These are phyloP conservation scores for Mycogona germanica DNA, from an alignment of 2,888 invertebrate species.

Conservation along the genomic window DNA sequence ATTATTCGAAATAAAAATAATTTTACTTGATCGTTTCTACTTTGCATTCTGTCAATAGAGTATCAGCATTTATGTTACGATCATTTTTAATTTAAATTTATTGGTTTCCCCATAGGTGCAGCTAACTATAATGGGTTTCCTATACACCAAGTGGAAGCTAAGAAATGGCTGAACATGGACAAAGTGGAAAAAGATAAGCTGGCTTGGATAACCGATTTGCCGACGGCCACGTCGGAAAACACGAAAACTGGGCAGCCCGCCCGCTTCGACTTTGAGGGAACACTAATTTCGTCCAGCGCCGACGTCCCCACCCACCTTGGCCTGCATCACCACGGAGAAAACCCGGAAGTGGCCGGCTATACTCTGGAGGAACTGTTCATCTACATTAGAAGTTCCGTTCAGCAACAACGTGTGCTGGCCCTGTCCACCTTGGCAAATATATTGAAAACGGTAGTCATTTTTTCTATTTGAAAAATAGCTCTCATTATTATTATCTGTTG, in stretches of 20 bases:
- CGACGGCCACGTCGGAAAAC: conserved; percentile 23
- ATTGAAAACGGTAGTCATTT: conserved; percentile 31
- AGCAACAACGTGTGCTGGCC: conserved; percentile 71
- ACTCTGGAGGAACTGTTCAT: conserved; percentile 76
- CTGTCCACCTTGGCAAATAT: conserved; percentile 68
- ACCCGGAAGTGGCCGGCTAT: conserved; percentile 70
- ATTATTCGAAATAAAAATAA: no score
- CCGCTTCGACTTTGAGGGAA: conserved; percentile 35
- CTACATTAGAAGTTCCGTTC: conserved; percentile 52
- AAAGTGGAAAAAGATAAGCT: conserved; percentile 35
- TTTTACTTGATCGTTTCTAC: no score
- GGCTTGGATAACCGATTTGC: conserved; percentile 35
- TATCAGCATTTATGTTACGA: conserved; percentile 14
- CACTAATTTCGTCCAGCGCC: conserved; percentile 13
- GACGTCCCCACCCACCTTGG: conserved; percentile 34
- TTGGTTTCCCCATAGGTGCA: background rate
- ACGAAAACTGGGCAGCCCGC: conserved; percentile 30
- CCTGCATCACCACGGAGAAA: conserved; percentile 86
- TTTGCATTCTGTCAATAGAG: no score
- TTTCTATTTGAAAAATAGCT: background rate
- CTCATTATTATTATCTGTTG: background rate
- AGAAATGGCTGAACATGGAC: conserved; percentile 33
- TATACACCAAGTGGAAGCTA: conserved; percentile 20
- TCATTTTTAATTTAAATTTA: background rate
- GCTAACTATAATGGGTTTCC: conserved; percentile 22